These are phyloP conservation scores for Enteromius mattozi DNA, from an alignment of 2,797 vertebrate species.

Conservation along the genomic window DNA sequence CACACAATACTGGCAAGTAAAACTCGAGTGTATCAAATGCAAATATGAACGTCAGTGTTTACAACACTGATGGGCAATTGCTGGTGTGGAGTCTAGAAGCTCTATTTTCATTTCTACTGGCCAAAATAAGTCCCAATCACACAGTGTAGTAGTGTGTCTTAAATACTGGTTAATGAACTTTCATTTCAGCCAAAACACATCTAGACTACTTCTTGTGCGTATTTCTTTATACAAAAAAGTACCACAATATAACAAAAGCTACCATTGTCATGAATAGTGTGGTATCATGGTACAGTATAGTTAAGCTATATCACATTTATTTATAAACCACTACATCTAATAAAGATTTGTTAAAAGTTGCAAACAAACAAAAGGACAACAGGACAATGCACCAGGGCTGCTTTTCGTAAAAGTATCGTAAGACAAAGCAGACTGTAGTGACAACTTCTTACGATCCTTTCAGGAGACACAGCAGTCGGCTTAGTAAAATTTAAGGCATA, in stretches of 20 bases:
- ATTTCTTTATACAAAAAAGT: neutral
- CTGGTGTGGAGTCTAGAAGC: neutral
- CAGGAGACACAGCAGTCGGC: neutral
- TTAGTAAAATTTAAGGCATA: neutral
- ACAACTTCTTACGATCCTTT: neutral
- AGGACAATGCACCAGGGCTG: neutral
- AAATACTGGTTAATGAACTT: neutral
- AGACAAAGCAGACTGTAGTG: neutral
- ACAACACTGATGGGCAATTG: neutral
- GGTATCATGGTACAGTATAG: neutral
- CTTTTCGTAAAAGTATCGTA: neutral
- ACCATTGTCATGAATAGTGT: neutral
- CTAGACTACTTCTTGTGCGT: neutral
- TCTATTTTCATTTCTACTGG: neutral
- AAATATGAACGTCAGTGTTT: slow-evolving; percentile 13
- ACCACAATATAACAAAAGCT: neutral
- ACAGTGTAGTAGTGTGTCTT: neutral
- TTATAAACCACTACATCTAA: neutral
- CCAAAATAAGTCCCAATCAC: neutral
- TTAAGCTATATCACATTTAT: neutral
- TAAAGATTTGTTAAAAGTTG: neutral
- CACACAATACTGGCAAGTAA: slow-evolving; percentile 3
- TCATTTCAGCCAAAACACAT: neutral
- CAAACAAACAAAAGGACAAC: neutral
- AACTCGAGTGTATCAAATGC: neutral